Conservation (phyloP, 2,888 invertebrate species). For the Mimachlamys varia region DNA sequence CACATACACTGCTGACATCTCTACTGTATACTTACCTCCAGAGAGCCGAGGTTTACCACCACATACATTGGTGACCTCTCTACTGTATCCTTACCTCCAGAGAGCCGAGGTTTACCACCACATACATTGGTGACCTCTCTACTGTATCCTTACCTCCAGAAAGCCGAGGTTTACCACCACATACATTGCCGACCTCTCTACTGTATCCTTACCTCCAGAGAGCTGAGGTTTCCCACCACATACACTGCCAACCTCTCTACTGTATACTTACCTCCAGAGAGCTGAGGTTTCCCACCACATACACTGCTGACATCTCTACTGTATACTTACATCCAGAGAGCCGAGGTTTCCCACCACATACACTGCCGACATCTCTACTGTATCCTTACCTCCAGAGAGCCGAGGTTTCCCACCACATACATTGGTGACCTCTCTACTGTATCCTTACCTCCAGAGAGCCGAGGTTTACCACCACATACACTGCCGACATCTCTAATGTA, state of each 20-base stretch:
- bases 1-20: slow-evolving; percentile 85
- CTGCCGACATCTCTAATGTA: slow-evolving; percentile 82
- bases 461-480: slow-evolving; percentile 81
- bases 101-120: slow-evolving; percentile 74
- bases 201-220: slow-evolving; percentile 65
- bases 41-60: slow-evolving; percentile 72
- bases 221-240: slow-evolving; percentile 73
- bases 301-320: slow-evolving; percentile 84
- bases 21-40: slow-evolving; percentile 62
- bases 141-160: slow-evolving; percentile 63
- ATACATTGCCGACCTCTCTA: slow-evolving; percentile 85
- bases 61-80: slow-evolving; percentile 85
- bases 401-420: slow-evolving; percentile 75
- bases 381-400: slow-evolving; percentile 68
- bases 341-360: slow-evolving; percentile 75
- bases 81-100: slow-evolving; percentile 63
- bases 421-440: slow-evolving; percentile 84
- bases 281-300: slow-evolving; percentile 74
- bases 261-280: slow-evolving; percentile 67
- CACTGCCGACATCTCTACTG: slow-evolving; percentile 84
- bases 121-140: slow-evolving; percentile 85
- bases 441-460: slow-evolving; percentile 69
- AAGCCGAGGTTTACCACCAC: slow-evolving; percentile 74
- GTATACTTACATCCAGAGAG: slow-evolving; percentile 67
- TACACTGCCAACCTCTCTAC: slow-evolving; percentile 84